These are phyloP conservation scores for Gila robusta DNA, from an alignment of 2,797 vertebrate species.

Conservation along the genomic window DNA sequence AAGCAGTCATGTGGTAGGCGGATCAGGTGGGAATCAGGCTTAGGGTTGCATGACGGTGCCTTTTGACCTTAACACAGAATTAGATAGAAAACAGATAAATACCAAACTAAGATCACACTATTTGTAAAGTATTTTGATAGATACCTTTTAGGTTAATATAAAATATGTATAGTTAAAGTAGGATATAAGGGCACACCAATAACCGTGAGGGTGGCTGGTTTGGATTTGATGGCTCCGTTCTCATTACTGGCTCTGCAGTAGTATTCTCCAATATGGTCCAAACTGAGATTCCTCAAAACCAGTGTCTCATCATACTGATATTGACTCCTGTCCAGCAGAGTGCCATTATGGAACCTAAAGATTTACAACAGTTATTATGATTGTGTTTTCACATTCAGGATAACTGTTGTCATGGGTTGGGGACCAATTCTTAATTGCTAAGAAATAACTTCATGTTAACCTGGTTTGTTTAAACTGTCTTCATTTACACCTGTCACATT, in stretches of 20 bases:
- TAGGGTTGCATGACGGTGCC: slow-evolving; percentile 84
- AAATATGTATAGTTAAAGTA: not conserved
- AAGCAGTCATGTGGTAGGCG: slow-evolving; percentile 93
- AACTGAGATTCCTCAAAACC: slow-evolving; percentile 85
- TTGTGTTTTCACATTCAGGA: not conserved
- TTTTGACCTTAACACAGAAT: slow-evolving; percentile 76
- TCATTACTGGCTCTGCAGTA: slow-evolving; percentile 91
- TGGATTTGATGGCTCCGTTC: slow-evolving; percentile 88
- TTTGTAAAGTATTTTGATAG: not conserved
- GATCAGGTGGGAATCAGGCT: slow-evolving; percentile 88
- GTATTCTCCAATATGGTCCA: slow-evolving; percentile 88
- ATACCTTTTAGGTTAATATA: not conserved
- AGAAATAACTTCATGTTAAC: not conserved
- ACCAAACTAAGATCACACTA: not conserved
- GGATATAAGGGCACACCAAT: slow-evolving; percentile 80
- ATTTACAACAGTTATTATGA: not conserved
- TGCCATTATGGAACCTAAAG: slow-evolving; percentile 93
- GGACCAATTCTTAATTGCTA: not conserved
- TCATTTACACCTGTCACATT: not conserved
- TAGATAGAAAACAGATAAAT: slow-evolving; percentile 21
- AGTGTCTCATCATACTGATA: slow-evolving; percentile 86
- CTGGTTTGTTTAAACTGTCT: not conserved
- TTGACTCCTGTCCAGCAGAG: slow-evolving; percentile 80
- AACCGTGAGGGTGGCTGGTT: slow-evolving; percentile 83
- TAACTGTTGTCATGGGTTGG: not conserved